Conservation (phyloP, 2,797 vertebrate genomes). For the Bradypodion pumilum region DNA sequence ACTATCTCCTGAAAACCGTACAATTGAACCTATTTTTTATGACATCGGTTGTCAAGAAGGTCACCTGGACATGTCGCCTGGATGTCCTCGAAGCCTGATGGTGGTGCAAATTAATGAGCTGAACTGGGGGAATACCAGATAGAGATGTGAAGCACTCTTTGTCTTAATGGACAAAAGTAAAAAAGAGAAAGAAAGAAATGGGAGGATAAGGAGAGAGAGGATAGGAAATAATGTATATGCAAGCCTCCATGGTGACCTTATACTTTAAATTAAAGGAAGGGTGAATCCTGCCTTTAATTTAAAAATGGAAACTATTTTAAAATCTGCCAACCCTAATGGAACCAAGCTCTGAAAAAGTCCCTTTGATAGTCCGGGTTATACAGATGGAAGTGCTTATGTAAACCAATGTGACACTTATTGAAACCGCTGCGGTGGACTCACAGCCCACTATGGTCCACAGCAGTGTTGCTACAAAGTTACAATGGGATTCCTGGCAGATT, state of each 20-base stretch:
- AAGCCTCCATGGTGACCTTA: constrained; percentile 57
- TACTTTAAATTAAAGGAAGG: constrained; percentile 61
- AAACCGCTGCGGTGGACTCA: constrained; percentile 28
- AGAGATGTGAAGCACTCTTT: constrained; percentile 13
- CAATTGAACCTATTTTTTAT: too few relatives aligned
- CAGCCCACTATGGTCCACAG: constrained; percentile 41
- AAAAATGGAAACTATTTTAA: constrained; percentile 27
- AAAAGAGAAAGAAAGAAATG: not conserved
- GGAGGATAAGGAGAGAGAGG: too few relatives aligned
- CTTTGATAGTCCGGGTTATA: constrained; percentile 51
- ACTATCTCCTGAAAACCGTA: too few relatives aligned
- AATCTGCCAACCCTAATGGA: not conserved
- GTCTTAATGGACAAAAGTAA: not conserved
- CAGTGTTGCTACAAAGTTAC: constrained; percentile 59
- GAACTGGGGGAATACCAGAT: not conserved
- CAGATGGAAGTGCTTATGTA: constrained; percentile 60
- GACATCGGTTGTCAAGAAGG: not conserved
- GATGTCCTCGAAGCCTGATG: not conserved
- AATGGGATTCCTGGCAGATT: constrained; percentile 74
- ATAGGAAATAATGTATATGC: constrained; percentile 48
- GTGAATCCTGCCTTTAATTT: constrained; percentile 55
- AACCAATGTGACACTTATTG: constrained; percentile 63
- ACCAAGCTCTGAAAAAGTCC: constrained; percentile 54
- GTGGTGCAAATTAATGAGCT: not conserved
- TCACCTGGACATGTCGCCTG: not conserved